Evolutionary conservation across 1,140 invertebrate genomes (phyloP).

Genomic region (Dinothrombium tinctorium): DNA sequence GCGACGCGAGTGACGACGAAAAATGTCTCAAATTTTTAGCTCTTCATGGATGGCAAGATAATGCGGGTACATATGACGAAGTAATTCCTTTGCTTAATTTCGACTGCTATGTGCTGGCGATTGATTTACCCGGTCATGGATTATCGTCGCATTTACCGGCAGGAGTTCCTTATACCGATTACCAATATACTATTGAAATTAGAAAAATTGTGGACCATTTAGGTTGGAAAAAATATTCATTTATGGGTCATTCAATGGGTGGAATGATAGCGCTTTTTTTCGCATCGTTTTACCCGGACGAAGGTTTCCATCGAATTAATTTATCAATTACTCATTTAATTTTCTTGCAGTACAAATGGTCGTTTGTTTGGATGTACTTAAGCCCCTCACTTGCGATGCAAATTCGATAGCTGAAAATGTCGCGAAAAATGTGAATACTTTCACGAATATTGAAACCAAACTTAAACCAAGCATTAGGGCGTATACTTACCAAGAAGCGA

Average conservation of each 20-base stretch:
- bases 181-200: background rate
- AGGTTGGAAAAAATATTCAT: background rate
- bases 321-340: too few relatives aligned
- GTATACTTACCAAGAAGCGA: background rate
- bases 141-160: constrained; percentile 14
- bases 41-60: constrained; percentile 50
- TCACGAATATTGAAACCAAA: background rate
- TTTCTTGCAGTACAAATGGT: background rate
- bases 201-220: background rate
- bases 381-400: background rate
- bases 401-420: background rate
- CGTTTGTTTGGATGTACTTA: background rate
- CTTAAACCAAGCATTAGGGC: background rate
- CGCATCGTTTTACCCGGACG: background rate
- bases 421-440: background rate
- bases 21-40: constrained; percentile 35
- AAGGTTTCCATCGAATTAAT: background rate
- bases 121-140: constrained; percentile 18
- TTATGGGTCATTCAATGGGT: constrained; percentile 4
- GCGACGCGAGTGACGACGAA: constrained; percentile 20
- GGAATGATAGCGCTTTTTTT: background rate
- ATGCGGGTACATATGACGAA: constrained; percentile 15
- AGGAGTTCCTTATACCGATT: background rate
- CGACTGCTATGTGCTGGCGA: constrained; percentile 11
- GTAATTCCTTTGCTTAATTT: constrained; percentile 10